phyloP scores from a whole-genome alignment of 2,888 invertebrate species.

The Synergus gifuensis region DNA sequence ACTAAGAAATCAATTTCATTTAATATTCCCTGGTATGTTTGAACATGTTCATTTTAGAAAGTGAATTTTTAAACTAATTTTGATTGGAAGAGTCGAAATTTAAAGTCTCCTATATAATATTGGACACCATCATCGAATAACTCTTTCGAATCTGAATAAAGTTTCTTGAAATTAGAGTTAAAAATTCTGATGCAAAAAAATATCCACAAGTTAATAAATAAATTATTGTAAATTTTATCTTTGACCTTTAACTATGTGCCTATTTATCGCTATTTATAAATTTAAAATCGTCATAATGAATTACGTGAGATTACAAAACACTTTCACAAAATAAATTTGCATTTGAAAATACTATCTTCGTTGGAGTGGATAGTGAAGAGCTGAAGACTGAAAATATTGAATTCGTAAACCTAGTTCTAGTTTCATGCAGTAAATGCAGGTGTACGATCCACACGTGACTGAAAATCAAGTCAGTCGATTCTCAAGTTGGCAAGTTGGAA shows the following conservation, averaged over 20 bases:
- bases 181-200: background rate
- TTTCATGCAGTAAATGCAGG: constrained; percentile 9
- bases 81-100: too few relatives aligned
- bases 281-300: constrained; percentile 15
- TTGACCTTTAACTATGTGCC: background rate
- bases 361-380: background rate
- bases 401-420: constrained; percentile 11
- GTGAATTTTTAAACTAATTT: background rate
- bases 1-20: background rate
- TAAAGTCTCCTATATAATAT: background rate
- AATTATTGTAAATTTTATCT: background rate
- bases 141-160: too few relatives aligned
- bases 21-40: background rate
- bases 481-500: constrained; percentile 20
- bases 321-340: constrained; percentile 34
- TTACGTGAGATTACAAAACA: constrained; percentile 14
- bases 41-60: background rate
- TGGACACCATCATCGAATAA: background rate
- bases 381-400: background rate
- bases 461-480: constrained; percentile 38
- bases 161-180: background rate
- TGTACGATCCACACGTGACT: constrained; percentile 27
- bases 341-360: constrained; percentile 23
- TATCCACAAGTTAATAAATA: background rate
- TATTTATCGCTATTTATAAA: constrained; percentile 2